Percentiles rank a stretch among this genome's conserved stretches.
phyloP scores from a whole-genome alignment of 2,888 invertebrate species.

The Synanthedon tipuliformis region DNA sequence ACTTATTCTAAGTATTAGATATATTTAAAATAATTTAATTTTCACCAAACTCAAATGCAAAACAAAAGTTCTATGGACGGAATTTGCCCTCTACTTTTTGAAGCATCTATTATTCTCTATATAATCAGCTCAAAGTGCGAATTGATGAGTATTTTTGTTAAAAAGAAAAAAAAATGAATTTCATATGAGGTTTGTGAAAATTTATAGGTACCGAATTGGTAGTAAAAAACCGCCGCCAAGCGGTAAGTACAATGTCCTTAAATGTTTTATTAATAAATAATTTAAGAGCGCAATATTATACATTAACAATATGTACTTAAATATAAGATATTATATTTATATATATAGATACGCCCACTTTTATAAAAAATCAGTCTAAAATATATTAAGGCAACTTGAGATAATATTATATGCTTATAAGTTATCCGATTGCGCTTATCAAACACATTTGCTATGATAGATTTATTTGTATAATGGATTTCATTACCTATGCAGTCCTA shows the following conservation, averaged over 20 bases:
- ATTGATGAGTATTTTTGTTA: too few relatives aligned
- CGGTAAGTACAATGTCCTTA: slow-evolving; percentile 27
- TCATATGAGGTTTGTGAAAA: too few relatives aligned
- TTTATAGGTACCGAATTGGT: neutral
- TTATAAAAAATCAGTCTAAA: slow-evolving; percentile 76
- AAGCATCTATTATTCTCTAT: too few relatives aligned
- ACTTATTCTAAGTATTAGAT: slow-evolving; percentile 12
- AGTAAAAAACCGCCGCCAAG: slow-evolving; percentile 15
- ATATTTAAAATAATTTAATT: too few relatives aligned
- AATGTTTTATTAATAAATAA: slow-evolving; percentile 3
- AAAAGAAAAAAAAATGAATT: too few relatives aligned
- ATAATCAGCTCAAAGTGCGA: too few relatives aligned
- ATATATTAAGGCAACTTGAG: slow-evolving; percentile 75
- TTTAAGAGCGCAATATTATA: slow-evolving; percentile 1
- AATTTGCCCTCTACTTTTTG: too few relatives aligned
- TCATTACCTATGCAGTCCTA: too few relatives aligned
- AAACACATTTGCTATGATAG: neutral
- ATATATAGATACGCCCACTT: slow-evolving; percentile 34
- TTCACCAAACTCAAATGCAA: too few relatives aligned
- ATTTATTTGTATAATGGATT: too few relatives aligned
- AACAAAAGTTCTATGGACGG: too few relatives aligned
- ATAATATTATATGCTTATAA: slow-evolving; percentile 43
- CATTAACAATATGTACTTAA: neutral
- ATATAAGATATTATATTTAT: neutral
- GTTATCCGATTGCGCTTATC: slow-evolving; percentile 22